Base-by-base conservation (phyloP, 2,113 vertebrate genomes). In the Gopherus flavomarginatus region DNA sequence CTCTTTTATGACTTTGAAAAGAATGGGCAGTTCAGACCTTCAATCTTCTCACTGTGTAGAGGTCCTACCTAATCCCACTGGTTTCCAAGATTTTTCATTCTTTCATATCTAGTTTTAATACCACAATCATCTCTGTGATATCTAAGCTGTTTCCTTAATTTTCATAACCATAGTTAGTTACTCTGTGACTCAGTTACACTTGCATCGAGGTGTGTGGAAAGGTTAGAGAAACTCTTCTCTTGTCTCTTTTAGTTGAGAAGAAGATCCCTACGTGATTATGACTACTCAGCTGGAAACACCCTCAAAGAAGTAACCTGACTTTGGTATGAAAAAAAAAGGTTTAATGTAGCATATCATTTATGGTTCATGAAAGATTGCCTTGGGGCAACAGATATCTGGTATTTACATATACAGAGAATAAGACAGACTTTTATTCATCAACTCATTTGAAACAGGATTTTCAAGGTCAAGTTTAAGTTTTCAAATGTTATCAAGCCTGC, bases 401-500 rank as follows among this genome's bases (percentile, higher is more conserved):
- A 77, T 88, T 72, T 81, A 82, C 42, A 47, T 22, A 27, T 87
- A 72, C 35, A 72, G 87, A 83, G 29, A 92, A 87, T 81, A 95
- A 86, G 5, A 81, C 78, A 87, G 85, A 86, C 96, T 95, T 94
- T 95, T 81, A 85, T 38, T 92, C 88, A 95, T 93, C 84, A 85
- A 24, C 87, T 90, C 62, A 53, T 69, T n/a, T 49, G 21, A 90
- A 85, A 90, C 52, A 85, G n/a, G 87, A 81, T 91, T 93, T 91
- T 79, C 91, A 22, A 85, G 44, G 82, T 10, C 95, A 24, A 83
- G 62, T 91, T 90, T 75, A 87, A 80, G 83, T 88, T 87, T 1
- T 1, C 42, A 85, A 79, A 42, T 49, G 47, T 49, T 49, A 49
- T 49, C 47, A 49, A 50, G 82, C 47, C 53, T 88, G 88, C 42